A percentile compares a stretch with the other conserved stretches of the same genome.
Evolutionary conservation across 2,888 invertebrate genomes (phyloP).

Genomic region (Polia nebulosa): DNA sequence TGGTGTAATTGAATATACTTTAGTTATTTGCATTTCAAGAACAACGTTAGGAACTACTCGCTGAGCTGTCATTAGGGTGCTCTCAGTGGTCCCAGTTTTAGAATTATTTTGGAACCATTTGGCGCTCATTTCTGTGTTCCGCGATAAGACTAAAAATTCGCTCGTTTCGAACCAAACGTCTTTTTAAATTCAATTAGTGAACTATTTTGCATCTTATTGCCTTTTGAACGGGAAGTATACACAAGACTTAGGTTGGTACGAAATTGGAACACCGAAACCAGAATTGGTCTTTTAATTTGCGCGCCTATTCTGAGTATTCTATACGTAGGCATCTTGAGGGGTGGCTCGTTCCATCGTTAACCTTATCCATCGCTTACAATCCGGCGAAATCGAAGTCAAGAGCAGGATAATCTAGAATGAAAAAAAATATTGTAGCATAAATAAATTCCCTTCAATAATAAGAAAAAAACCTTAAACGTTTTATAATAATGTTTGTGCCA

Average conservation of each 20-base stretch:
- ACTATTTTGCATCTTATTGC: constrained; percentile 35
- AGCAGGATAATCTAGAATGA: background rate
- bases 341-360: background rate
- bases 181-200: constrained; percentile 41
- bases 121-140: constrained; percentile 37
- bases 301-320: background rate
- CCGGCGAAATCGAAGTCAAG: background rate
- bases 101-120: constrained; percentile 42
- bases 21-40: constrained; percentile 17
- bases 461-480: background rate
- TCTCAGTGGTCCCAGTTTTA: constrained; percentile 29
- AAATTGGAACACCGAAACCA: constrained; percentile 1
- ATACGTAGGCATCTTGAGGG: background rate
- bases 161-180: constrained; percentile 18
- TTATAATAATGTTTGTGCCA: background rate
- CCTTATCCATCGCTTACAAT: background rate
- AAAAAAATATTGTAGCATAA: background rate
- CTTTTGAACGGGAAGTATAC: background rate
- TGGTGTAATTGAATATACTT: constrained; percentile 9
- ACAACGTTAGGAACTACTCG: constrained; percentile 15
- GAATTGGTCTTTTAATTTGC: background rate
- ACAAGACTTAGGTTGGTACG: background rate
- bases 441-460: background rate
- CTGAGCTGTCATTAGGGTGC: constrained; percentile 25
- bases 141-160: constrained; percentile 20